A percentile compares a stretch with the other conserved stretches of the same genome.
phyloP scores from a whole-genome alignment of 2,888 invertebrate species.

The Nemotelus nigrinus region DNA sequence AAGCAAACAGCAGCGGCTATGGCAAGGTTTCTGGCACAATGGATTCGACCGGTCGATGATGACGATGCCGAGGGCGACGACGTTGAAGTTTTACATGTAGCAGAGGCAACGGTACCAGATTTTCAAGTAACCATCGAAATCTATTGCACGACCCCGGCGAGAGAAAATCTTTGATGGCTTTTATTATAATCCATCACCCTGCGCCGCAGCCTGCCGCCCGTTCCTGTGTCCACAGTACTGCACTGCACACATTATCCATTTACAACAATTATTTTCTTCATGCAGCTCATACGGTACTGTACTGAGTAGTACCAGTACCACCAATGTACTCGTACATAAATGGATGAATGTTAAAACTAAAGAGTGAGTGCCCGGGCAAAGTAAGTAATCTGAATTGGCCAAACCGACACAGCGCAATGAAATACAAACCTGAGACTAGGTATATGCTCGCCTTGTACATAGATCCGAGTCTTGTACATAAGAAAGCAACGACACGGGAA shows the following conservation, averaged over 20 bases:
- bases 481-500: constrained; percentile 34
- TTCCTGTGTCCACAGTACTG: constrained; percentile 9
- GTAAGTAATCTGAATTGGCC: constrained; percentile 23
- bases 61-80: constrained; percentile 1
- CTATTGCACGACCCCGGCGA: constrained; percentile 16
- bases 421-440: constrained; percentile 9
- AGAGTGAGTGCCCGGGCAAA: not conserved
- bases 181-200: not conserved
- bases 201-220: not conserved
- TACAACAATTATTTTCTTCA: constrained; percentile 15
- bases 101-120: not conserved
- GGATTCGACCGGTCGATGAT: not conserved
- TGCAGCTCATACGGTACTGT: no score
- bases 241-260: constrained; percentile 34
- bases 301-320: not conserved
- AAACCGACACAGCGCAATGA: constrained; percentile 37
- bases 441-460: not conserved
- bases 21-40: not conserved
- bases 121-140: not conserved
- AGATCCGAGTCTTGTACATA: constrained; percentile 24
- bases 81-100: not conserved
- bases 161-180: constrained; percentile 33
- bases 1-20: not conserved
- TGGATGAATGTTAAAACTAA: constrained; percentile 39
- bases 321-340: constrained; percentile 17